A percentile compares a stretch with the other conserved stretches of the same genome.
Evolutionary conservation across 2,113 vertebrate genomes (phyloP).

Genomic region (Dromaius novaehollandiae): DNA sequence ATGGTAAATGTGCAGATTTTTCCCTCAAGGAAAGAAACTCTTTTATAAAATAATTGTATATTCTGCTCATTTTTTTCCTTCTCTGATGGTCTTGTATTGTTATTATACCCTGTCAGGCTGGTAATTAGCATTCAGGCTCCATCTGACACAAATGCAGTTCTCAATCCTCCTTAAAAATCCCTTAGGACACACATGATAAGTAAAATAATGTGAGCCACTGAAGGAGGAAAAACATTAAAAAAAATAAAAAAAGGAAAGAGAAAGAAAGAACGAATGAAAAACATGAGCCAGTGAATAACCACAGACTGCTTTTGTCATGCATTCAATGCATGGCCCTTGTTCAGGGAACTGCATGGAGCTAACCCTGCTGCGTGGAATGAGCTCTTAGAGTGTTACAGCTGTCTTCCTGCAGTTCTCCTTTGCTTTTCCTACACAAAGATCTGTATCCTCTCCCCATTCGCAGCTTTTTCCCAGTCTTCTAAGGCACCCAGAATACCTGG

Average conservation of each 20-base stretch:
- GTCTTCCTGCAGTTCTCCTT: neutral
- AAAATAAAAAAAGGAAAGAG: neutral
- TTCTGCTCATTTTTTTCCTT: conserved; percentile 69
- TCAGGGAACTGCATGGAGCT: neutral
- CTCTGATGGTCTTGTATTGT: conserved; percentile 65
- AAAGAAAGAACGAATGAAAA: neutral
- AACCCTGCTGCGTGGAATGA: conserved; percentile 4
- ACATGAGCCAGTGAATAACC: neutral
- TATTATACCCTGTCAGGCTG: conserved; percentile 72
- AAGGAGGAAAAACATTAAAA: neutral
- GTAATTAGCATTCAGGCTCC: conserved; percentile 73
- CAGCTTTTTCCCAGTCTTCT: neutral
- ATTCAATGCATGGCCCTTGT: conserved; percentile 4
- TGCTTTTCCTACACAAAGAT: conserved; percentile 21
- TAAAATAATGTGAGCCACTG: conserved; percentile 32
- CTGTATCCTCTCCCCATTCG: neutral
- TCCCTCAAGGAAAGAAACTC: conserved; percentile 70
- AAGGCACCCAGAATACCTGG: neutral
- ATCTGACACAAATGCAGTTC: conserved; percentile 63
- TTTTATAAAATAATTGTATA: conserved; percentile 78
- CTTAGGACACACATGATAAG: conserved; percentile 39
- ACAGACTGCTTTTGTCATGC: neutral
- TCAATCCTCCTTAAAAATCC: conserved; percentile 59
- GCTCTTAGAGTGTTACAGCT: neutral
- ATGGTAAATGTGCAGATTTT: conserved; percentile 75